These are phyloP conservation scores for Sabatieria punctata DNA, from an alignment of 2,888 invertebrate species.

Conservation along the genomic window DNA sequence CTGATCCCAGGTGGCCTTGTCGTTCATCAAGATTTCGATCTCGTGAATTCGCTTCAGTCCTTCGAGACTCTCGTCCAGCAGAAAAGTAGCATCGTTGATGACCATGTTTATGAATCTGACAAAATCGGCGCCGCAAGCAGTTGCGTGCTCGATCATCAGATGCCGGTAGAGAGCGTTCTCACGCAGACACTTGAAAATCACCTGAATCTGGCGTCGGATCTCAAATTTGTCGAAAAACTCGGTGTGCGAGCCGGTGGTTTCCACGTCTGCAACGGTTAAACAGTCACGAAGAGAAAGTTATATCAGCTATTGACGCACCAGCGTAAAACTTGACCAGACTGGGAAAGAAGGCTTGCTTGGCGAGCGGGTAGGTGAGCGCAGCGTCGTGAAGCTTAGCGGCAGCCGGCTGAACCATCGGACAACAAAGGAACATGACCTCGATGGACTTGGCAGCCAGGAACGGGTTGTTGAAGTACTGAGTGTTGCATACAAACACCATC, in stretches of 20 bases:
- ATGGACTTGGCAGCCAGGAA: constrained; percentile 90
- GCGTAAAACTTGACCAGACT: constrained; percentile 95
- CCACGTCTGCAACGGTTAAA: constrained; percentile 49
- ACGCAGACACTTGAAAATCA: constrained; percentile 87
- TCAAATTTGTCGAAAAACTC: constrained; percentile 99
- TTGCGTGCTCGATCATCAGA: constrained; percentile 66
- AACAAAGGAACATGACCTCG: constrained; percentile 50
- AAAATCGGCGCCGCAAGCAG: constrained; percentile 43
- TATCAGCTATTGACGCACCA: constrained; percentile 35
- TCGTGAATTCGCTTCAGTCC: constrained; percentile 43
- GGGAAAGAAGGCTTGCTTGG: constrained; percentile 62
- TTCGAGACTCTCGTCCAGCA: constrained; percentile 86
- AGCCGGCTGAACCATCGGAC: constrained; percentile 39
- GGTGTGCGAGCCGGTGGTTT: constrained; percentile 87
- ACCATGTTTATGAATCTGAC: constrained; percentile 83
- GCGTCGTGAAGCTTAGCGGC: constrained; percentile 45
- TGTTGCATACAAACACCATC: constrained; percentile 69
- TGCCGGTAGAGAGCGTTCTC: constrained; percentile 65
- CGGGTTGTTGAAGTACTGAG: constrained; percentile 80
- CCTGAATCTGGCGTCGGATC: constrained; percentile 90
- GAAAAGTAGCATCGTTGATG: constrained; percentile 89
- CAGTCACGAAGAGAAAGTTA: no score
- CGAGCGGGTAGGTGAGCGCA: constrained; percentile 70
- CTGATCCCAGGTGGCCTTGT: constrained; percentile 48
- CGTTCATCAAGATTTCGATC: constrained; percentile 65